These are phyloP conservation scores for Lamprotornis superbus DNA, from an alignment of 2,113 vertebrate genomes.

Conservation along the genomic window DNA sequence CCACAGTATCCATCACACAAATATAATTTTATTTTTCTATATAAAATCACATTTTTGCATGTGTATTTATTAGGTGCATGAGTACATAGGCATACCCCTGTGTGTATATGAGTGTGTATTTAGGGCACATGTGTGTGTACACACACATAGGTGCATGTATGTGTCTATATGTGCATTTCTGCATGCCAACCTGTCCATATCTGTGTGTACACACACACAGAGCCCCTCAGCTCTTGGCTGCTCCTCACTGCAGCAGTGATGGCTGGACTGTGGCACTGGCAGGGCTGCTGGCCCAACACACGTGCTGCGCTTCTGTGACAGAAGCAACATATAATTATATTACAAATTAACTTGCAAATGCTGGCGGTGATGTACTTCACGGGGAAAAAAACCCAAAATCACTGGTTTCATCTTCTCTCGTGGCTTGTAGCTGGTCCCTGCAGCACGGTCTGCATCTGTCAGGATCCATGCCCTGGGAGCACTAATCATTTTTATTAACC, in stretches of 20 bases:
- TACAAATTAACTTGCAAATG: slow-evolving; percentile 62
- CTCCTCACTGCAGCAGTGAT: not conserved
- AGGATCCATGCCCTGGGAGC: slow-evolving; percentile 25
- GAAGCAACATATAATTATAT: slow-evolving; percentile 53
- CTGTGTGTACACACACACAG: rapidly evolving
- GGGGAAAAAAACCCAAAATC: not conserved
- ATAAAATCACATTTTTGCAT: rapidly evolving
- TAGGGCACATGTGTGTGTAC: rapidly evolving
- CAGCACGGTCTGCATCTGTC: slow-evolving; percentile 28
- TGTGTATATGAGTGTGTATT: rapidly evolving
- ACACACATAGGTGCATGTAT: rapidly evolving
- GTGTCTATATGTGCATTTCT: rapidly evolving
- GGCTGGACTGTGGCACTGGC: not conserved
- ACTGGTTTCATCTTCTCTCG: not conserved
- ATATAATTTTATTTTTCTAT: not conserved
- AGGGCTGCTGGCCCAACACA: not conserved
- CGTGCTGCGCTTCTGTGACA: not conserved
- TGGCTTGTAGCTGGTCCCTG: slow-evolving; percentile 24
- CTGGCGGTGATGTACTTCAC: not conserved
- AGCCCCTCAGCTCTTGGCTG: not conserved
- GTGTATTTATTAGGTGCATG: rapidly evolving
- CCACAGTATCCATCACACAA: not conserved
- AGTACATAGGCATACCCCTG: rapidly evolving
- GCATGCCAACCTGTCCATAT: rapidly evolving
- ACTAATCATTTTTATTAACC: slow-evolving; percentile 65